Evolutionary conservation across 2,113 vertebrate genomes (phyloP).

Genomic region (Poicephalus gulielmi): DNA sequence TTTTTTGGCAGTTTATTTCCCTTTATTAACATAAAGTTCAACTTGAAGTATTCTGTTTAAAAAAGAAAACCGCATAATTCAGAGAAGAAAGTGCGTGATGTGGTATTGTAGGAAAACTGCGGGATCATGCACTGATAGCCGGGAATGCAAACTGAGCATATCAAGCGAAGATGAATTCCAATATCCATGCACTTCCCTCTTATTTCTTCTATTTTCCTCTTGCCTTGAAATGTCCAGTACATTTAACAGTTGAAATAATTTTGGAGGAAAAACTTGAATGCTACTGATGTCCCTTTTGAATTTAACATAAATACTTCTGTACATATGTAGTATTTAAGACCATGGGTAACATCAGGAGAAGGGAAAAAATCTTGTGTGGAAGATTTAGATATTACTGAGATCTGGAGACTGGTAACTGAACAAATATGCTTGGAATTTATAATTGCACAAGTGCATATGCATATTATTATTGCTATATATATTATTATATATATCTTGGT

Average conservation of each 20-base stretch:
- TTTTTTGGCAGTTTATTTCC: not conserved
- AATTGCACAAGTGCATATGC: not conserved
- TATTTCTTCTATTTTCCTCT: not conserved
- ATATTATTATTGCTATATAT: not conserved
- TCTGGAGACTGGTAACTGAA: not conserved
- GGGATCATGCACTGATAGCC: not conserved
- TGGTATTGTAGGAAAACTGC: not conserved
- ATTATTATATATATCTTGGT: not conserved
- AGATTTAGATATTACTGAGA: not conserved
- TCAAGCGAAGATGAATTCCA: not conserved
- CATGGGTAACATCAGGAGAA: not conserved
- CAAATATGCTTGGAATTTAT: not conserved
- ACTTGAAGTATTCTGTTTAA: not conserved
- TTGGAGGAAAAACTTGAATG: not conserved
- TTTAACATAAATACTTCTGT: not conserved
- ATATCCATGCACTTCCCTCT: not conserved
- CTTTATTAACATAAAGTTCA: not conserved
- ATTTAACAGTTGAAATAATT: not conserved
- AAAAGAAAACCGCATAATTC: not conserved
- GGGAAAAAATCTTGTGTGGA: not conserved
- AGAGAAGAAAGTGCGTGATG: not conserved
- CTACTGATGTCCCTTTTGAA: not conserved
- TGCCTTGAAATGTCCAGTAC: not conserved
- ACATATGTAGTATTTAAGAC: not conserved
- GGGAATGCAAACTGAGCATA: not conserved